These are phyloP conservation scores for Rostratula benghalensis DNA, from an alignment of 2,113 vertebrate species.

Conservation along the genomic window DNA sequence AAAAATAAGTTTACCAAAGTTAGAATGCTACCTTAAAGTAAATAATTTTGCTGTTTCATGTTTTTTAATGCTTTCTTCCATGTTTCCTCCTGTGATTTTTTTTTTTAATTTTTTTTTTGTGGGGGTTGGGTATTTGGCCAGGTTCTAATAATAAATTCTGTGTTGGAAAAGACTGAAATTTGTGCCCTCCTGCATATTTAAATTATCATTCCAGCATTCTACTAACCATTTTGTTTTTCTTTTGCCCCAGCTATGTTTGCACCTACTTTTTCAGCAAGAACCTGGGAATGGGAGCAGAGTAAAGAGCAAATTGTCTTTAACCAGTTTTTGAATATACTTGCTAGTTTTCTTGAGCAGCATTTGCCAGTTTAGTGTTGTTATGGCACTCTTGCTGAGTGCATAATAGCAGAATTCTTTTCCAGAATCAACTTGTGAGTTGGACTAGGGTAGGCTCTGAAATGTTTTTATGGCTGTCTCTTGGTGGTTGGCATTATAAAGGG, in stretches of 20 bases:
- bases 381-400: neutral
- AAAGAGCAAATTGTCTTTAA: neutral
- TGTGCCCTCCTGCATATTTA: neutral
- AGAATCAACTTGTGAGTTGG: neutral
- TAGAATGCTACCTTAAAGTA: neutral
- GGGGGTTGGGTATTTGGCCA: neutral
- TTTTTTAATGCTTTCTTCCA: neutral
- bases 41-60: neutral
- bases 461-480: neutral
- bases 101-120: neutral
- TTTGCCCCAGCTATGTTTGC: neutral
- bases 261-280: neutral
- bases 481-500: neutral
- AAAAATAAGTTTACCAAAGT: neutral
- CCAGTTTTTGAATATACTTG: neutral
- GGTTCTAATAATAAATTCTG: neutral
- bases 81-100: neutral
- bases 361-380: neutral
- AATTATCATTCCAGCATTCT: neutral
- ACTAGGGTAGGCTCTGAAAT: neutral
- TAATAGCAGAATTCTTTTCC: neutral
- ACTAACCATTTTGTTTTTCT: neutral
- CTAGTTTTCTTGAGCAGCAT: neutral
- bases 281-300: neutral
- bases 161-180: neutral